These are phyloP conservation scores for Uropetala carovei DNA, from an alignment of 2,888 invertebrate genomes.

Conservation along the genomic window DNA sequence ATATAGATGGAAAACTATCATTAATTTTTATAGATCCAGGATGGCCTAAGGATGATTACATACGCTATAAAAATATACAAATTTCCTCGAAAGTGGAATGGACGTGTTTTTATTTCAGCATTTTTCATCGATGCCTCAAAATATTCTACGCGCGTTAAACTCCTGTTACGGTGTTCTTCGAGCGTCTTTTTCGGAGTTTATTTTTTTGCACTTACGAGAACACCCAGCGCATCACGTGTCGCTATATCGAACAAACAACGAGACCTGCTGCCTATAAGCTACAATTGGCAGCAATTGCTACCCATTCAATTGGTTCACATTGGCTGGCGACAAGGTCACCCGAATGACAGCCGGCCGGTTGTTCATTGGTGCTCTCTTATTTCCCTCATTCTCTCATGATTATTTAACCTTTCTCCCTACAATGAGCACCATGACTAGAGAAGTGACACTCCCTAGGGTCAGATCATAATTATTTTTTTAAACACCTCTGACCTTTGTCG, in stretches of 20 bases:
- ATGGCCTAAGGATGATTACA: too few species aligned
- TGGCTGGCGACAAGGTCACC: not conserved
- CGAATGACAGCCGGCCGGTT: not conserved
- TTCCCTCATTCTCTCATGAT: not conserved
- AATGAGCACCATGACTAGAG: not conserved
- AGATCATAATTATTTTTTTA: too few species aligned
- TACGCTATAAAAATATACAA: too few species aligned
- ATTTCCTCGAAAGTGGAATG: too few species aligned
- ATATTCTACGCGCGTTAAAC: too few species aligned
- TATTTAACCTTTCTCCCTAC: not conserved
- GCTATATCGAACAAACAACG: not conserved
- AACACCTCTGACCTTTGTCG: too few species aligned
- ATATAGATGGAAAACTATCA: too few species aligned
- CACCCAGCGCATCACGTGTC: not conserved
- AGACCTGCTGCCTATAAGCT: not conserved
- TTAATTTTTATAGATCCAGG: too few species aligned
- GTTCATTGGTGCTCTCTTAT: not conserved
- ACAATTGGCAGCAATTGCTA: conserved; percentile 30
- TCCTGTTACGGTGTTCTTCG: not conserved
- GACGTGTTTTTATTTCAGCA: too few species aligned
- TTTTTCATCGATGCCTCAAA: too few species aligned
- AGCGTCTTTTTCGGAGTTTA: not conserved
- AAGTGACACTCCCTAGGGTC: too few species aligned
- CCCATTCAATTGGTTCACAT: conserved; percentile 14
- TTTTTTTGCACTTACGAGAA: not conserved